phyloP scores from a whole-genome alignment of 2,888 invertebrate genomes.

The Watsonalla binaria region DNA sequence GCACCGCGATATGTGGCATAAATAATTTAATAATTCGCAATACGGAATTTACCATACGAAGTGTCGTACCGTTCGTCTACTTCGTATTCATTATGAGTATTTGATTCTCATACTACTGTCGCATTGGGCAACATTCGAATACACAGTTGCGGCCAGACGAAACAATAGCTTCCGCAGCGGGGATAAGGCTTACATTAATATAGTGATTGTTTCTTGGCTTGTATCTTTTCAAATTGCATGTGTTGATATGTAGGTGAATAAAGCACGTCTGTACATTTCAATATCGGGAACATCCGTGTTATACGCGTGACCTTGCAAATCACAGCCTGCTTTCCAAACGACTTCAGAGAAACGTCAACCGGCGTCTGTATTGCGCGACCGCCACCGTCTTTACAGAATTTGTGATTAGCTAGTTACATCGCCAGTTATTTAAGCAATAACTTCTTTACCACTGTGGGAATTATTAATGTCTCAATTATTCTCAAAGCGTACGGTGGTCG shows the following conservation, averaged over 20 bases:
- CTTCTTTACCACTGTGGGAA: conserved; percentile 44
- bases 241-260: conserved; percentile 78
- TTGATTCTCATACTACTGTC: conserved; percentile 77
- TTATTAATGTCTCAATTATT: conserved; percentile 47
- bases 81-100: conserved; percentile 78
- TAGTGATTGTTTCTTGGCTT: conserved; percentile 37
- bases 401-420: conserved; percentile 58
- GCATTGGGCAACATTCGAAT: conserved; percentile 68
- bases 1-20: conserved; percentile 74
- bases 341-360: conserved; percentile 70
- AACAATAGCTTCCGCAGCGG: conserved; percentile 45
- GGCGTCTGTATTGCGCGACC: conserved; percentile 68
- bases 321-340: conserved; percentile 79
- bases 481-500: conserved; percentile 28
- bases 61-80: conserved; percentile 73
- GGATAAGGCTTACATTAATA: conserved; percentile 54
- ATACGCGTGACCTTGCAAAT: conserved; percentile 79
- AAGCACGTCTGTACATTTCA: conserved; percentile 78
- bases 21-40: conserved; percentile 79
- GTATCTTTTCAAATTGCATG: conserved; percentile 70
- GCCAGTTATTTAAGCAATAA: conserved; percentile 57
- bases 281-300: conserved; percentile 79
- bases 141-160: conserved; percentile 47
- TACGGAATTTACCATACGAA: conserved; percentile 77
- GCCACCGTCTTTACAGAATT: conserved; percentile 62